phyloP scores from a whole-genome alignment of 1,140 invertebrate species.

The Eupeodes corollae region DNA sequence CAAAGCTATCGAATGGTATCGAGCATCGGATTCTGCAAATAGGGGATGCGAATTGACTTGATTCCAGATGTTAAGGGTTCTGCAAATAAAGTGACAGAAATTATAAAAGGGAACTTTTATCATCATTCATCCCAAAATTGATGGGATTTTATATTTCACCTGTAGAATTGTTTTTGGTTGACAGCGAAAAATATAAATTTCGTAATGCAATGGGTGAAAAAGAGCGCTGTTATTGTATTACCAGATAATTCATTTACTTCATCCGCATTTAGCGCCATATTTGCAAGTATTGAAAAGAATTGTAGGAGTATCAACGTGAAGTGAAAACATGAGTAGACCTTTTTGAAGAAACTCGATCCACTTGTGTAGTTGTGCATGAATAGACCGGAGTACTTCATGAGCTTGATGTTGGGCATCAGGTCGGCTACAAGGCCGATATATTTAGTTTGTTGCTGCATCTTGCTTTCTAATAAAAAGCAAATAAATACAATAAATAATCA shows the following conservation, averaged over 20 bases:
- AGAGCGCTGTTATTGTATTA: constrained; percentile 68
- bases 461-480: background rate
- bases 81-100: constrained; percentile 13
- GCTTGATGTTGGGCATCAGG: constrained; percentile 64
- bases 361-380: constrained; percentile 68
- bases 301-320: constrained; percentile 52
- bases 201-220: constrained; percentile 64
- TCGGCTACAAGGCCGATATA: constrained; percentile 61
- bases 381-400: constrained; percentile 64
- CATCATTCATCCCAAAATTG: background rate
- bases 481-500: no score
- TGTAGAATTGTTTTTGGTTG: constrained; percentile 62
- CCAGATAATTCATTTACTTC: constrained; percentile 69
- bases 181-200: constrained; percentile 62
- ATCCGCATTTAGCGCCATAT: constrained; percentile 56
- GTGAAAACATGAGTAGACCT: constrained; percentile 49
- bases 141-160: constrained; percentile 34
- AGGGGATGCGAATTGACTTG: constrained; percentile 69
- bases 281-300: constrained; percentile 51
- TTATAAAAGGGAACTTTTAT: background rate
- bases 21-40: constrained; percentile 69
- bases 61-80: constrained; percentile 65
- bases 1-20: constrained; percentile 58
- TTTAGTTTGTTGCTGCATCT: constrained; percentile 9
- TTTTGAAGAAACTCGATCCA: constrained; percentile 44